A percentile compares a stretch with the other conserved stretches of the same genome.
Evolutionary conservation across 2,888 invertebrate species (phyloP).

Genomic region (Sceliomorpha sp.): DNA sequence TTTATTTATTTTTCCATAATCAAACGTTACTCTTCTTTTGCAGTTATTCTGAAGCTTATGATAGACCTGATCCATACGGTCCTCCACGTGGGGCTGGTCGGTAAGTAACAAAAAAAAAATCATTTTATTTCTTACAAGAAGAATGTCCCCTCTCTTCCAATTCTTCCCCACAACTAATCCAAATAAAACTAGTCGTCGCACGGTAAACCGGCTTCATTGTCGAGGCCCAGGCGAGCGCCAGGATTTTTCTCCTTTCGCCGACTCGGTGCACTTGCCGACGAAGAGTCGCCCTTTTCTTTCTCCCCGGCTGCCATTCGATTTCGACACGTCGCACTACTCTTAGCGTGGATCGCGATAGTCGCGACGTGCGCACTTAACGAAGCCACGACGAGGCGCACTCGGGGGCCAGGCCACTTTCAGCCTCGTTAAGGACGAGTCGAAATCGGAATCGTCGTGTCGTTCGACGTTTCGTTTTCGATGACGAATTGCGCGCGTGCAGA

Average conservation of each 20-base stretch:
- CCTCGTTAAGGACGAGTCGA: conserved; percentile 48
- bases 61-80: conserved; percentile 78
- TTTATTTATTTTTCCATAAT: no score
- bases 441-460: no score
- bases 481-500: no score
- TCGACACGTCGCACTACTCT: conserved; percentile 44
- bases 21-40: no score
- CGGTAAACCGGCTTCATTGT: no score
- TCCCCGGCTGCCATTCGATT: conserved; percentile 43
- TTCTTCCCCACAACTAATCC: no score
- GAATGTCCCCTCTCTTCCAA: no score
- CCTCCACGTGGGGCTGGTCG: conserved; percentile 78
- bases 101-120: conserved; percentile 67
- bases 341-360: conserved; percentile 56
- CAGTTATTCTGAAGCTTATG: conserved; percentile 77
- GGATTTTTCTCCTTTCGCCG: conserved; percentile 29
- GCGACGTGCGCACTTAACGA: conserved; percentile 45
- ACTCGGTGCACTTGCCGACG: conserved; percentile 9
- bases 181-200: no score
- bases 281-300: conserved; percentile 43
- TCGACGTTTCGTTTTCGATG: no score
- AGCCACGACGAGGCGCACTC: conserved; percentile 53
- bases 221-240: no score
- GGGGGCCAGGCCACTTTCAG: conserved; percentile 51
- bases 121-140: no score